Base-by-base conservation (phyloP, 2,888 invertebrate genomes). In the Drosophila nr. perissopoda region DNA sequence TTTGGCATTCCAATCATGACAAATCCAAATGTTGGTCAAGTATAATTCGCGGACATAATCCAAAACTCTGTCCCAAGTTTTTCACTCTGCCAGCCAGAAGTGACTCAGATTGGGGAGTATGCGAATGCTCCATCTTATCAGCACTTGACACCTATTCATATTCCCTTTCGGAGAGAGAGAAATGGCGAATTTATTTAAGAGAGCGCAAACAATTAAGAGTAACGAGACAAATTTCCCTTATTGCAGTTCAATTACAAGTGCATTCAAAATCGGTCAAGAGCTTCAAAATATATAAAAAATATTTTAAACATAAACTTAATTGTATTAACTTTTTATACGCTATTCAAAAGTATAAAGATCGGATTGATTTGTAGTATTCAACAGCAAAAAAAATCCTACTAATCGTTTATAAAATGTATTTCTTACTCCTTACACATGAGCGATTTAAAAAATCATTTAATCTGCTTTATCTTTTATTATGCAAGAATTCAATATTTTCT, bases 11-110 rank as follows among this genome's bases (percentile, higher is more conserved):
- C 68, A 51, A 60, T 45, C 68, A 62, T 78, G 87, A 86, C 80
- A 74, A 77, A 80, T 80, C 76, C 40, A 36, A 31, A 63, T 81
- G 45, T 77, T 80, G 81, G 65, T 69, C 73, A 73, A 79, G 61
- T 64, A 38, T 29, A 11, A 59, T 29, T 61, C 53, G 45, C 51
- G 52, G 51, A 56, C 61, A 51, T 77, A 45, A 58, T 48, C 58
- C 58, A 38, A 29, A 49, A 57, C 45, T 16, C 54, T 34, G 45
- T 56, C 36, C 58, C 18, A 27, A 31, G n/a, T 11, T 53, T 10
- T 10, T 53, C 16, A 36, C 38, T 61, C 56, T 34, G 21, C 45
- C 21, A 45, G 13, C 48, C 33, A 36, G 36, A 8, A 29, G 34
- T 76, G 67, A 78, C 33, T 68, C 79, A 68, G 67, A 4, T 33